A percentile compares a stretch with the other conserved stretches of the same genome.
These are phyloP conservation scores for Clusia tigrina DNA, from an alignment of 2,888 invertebrate genomes.

Conservation along the genomic window DNA sequence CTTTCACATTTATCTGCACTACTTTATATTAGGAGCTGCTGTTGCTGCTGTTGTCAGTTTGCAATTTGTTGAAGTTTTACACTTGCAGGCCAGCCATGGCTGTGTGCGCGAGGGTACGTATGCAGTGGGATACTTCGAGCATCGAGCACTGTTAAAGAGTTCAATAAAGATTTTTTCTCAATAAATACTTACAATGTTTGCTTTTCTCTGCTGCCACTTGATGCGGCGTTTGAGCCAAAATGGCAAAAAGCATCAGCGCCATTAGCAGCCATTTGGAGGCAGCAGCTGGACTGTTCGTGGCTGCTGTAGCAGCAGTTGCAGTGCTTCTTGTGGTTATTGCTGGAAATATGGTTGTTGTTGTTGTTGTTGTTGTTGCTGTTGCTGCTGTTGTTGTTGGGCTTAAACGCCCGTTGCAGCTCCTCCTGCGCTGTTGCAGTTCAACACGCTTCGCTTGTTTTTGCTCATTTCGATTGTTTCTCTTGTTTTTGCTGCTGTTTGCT, in stretches of 20 bases:
- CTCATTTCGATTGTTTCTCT: conserved; percentile 12
- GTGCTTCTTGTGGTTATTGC: neutral
- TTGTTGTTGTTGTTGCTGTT: conserved; percentile 6
- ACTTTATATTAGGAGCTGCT: too few relatives aligned
- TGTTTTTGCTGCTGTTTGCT: conserved; percentile 24
- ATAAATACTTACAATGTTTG: conserved; percentile 62
- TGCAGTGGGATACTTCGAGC: neutral
- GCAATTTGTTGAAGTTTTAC: neutral
- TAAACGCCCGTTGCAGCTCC: neutral
- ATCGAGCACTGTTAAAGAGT: neutral
- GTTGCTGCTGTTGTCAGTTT: neutral
- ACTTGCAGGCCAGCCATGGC: too few relatives aligned
- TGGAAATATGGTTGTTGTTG: conserved; percentile 21
- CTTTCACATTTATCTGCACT: too few relatives aligned
- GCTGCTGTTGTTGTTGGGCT: neutral
- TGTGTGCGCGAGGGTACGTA: too few relatives aligned
- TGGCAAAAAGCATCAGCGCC: conserved; percentile 56
- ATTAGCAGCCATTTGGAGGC: conserved; percentile 60
- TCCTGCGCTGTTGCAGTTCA: conserved; percentile 1
- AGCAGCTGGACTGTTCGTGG: conserved; percentile 34
- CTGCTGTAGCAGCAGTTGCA: conserved; percentile 30
- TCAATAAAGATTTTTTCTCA: too few relatives aligned
- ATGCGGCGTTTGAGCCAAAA: conserved; percentile 54
- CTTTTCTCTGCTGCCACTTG: conserved; percentile 63
- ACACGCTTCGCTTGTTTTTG: conserved; percentile 1